A percentile compares a stretch with the other conserved stretches of the same genome.
Conservation (phyloP, 2,888 invertebrate species). For the Asteroscopus sphinx region DNA sequence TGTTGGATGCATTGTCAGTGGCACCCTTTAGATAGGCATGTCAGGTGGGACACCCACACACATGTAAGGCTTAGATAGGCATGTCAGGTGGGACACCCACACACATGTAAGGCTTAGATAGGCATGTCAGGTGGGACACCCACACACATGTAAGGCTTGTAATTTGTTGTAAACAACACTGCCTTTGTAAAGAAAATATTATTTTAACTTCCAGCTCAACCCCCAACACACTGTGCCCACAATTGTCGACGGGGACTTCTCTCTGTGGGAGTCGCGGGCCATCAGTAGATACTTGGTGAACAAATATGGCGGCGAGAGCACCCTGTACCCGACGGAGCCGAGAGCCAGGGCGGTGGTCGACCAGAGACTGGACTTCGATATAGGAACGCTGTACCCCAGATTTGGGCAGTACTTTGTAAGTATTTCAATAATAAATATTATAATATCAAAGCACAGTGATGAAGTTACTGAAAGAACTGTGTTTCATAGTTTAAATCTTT, state of each 20-base stretch:
- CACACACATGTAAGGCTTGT: too few species aligned
- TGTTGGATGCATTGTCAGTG: too few species aligned
- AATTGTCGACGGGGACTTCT: constrained; percentile 94
- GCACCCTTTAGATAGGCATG: too few species aligned
- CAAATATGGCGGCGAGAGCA: constrained; percentile 93
- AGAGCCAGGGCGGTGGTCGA: constrained; percentile 93
- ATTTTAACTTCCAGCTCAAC: constrained; percentile 90
- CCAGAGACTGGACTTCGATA: constrained; percentile 93
- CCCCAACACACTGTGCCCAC: constrained; percentile 96
- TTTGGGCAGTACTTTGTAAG: constrained; percentile 92
- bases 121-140: too few species aligned
- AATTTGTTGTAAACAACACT: too few species aligned
- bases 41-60: too few species aligned
- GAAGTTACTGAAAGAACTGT: too few species aligned
- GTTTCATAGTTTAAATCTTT: too few species aligned
- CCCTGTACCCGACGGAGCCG: constrained; percentile 93
- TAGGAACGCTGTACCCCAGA: constrained; percentile 92
- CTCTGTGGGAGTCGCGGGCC: constrained; percentile 95
- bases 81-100: too few species aligned
- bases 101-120: too few species aligned
- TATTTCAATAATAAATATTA: constrained; percentile 43
- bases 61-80: too few species aligned
- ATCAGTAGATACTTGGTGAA: constrained; percentile 94
- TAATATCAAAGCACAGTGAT: too few species aligned
- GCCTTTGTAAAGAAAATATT: neutral